Conservation (phyloP, 2,113 vertebrate genomes). For the Tonatia bakeri region DNA sequence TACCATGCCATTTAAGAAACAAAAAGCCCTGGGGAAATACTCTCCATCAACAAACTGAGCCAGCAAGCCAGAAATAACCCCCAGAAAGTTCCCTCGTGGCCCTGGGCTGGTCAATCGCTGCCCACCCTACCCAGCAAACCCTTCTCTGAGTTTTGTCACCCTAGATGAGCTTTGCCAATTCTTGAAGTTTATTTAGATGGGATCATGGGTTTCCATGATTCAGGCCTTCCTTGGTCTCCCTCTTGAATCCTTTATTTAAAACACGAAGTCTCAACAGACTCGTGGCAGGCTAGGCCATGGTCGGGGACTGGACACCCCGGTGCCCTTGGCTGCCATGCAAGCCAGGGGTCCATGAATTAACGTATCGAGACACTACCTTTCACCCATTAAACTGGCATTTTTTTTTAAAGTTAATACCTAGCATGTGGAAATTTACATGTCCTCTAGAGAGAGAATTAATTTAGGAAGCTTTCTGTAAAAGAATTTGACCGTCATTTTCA, state of each 20-base stretch:
- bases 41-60: not conserved
- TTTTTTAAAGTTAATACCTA: not conserved
- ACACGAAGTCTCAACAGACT: not conserved
- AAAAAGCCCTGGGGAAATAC: not conserved
- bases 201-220: not conserved
- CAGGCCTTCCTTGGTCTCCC: not conserved
- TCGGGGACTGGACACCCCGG: rapidly evolving
- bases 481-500: conserved; percentile 1
- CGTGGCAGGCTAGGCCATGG: rapidly evolving
- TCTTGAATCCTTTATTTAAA: not conserved
- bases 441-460: not conserved
- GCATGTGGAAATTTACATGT: not conserved
- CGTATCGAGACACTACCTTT: not conserved
- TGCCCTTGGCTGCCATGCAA: not conserved
- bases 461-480: not conserved
- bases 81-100: not conserved
- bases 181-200: not conserved
- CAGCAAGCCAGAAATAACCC: not conserved
- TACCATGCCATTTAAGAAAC: not conserved
- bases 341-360: not conserved
- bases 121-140: not conserved
- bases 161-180: not conserved
- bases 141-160: not conserved
- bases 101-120: not conserved
- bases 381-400: not conserved